phyloP scores from a whole-genome alignment of 2,113 vertebrate species.

The Morone saxatilis region DNA sequence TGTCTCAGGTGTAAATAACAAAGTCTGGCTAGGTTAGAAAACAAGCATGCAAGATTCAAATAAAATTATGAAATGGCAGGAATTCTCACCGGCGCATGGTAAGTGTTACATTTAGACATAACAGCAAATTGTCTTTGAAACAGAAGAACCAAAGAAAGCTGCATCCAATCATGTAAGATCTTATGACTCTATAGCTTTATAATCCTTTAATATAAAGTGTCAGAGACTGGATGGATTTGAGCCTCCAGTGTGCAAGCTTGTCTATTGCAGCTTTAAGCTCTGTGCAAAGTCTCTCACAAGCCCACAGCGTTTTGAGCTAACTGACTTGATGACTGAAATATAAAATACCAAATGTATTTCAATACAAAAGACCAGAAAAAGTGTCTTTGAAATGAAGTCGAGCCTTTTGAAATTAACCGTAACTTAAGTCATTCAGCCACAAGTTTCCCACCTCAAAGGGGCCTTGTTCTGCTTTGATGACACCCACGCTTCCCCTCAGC shows the following conservation, averaged over 20 bases:
- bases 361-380: conserved; percentile 1
- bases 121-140: background rate
- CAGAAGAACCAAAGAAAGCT: background rate
- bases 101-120: background rate
- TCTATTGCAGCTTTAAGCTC: conserved; percentile 6
- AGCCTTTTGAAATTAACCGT: conserved; percentile 16
- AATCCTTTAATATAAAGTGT: background rate
- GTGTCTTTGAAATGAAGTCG: conserved; percentile 2
- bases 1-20: background rate
- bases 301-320: background rate
- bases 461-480: conserved; percentile 56
- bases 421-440: conserved; percentile 39
- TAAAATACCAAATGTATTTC: background rate
- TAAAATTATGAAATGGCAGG: background rate
- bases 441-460: conserved; percentile 50
- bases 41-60: background rate
- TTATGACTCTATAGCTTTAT: background rate
- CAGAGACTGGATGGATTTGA: background rate
- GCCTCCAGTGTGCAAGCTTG: background rate
- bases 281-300: conserved; percentile 12
- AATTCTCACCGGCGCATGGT: background rate
- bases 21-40: background rate
- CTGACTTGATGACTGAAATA: conserved; percentile 7
- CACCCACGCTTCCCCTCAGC: conserved; percentile 39
- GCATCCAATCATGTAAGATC: background rate